Evolutionary conservation across 92 coral and sea anemone species (phyloP).

Genomic region (Heliopora coerulea): DNA sequence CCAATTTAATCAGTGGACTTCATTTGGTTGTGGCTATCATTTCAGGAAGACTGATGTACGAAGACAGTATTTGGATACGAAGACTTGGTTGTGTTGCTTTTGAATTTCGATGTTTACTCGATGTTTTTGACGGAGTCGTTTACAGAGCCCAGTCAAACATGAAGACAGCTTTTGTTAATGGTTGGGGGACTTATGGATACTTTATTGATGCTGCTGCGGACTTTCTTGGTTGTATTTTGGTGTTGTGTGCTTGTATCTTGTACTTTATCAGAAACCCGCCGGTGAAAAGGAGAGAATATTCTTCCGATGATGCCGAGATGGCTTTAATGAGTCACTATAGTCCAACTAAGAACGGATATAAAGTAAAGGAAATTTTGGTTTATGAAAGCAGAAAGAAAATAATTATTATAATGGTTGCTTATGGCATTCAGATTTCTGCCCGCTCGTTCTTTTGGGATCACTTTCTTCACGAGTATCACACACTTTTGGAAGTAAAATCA

Average conservation of each 20-base stretch:
- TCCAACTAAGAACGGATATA: slow-evolving; percentile 49
- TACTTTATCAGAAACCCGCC: slow-evolving; percentile 74
- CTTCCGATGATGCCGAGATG: slow-evolving; percentile 61
- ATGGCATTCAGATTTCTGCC: slow-evolving; percentile 57
- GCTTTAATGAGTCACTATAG: slow-evolving; percentile 52
- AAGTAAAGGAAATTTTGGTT: slow-evolving; percentile 53
- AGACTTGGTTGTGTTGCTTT: slow-evolving; percentile 69
- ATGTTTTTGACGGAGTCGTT: slow-evolving; percentile 81
- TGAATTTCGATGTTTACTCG: slow-evolving; percentile 76
- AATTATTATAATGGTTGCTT: slow-evolving; percentile 58
- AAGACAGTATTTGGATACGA: slow-evolving; percentile 67
- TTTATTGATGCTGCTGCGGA: slow-evolving; percentile 81
- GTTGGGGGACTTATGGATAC: slow-evolving; percentile 88
- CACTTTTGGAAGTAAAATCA: slow-evolving; percentile 65
- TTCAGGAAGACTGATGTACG: slow-evolving; percentile 73
- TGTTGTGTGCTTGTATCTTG: slow-evolving; percentile 64
- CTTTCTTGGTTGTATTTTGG: slow-evolving; percentile 71
- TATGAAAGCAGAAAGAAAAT: slow-evolving; percentile 68
- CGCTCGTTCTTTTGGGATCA: slow-evolving; percentile 82
- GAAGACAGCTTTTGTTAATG: slow-evolving; percentile 66
- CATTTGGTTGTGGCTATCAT: slow-evolving; percentile 71
- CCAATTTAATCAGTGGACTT: slow-evolving; percentile 74
- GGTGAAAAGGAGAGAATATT: slow-evolving; percentile 57
- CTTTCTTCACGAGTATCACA: slow-evolving; percentile 67
- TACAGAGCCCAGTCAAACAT: slow-evolving; percentile 78